Percentiles rank a stretch among this genome's conserved stretches.
Evolutionary conservation across 23 tunicate species (phyloP).

Genomic region (Ciona savignyi): DNA sequence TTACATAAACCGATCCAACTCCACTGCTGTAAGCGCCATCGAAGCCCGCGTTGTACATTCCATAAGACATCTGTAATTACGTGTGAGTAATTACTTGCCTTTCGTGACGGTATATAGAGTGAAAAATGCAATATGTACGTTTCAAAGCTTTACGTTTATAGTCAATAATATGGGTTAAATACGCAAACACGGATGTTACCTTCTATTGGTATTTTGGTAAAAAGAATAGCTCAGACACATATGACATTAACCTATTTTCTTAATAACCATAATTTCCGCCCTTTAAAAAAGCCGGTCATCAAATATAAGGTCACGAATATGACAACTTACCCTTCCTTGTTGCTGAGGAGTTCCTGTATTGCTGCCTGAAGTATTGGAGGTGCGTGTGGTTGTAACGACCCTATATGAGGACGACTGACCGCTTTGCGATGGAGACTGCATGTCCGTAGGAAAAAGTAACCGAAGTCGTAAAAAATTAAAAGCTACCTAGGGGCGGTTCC

Average conservation of each 20-base stretch:
- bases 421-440: constrained; percentile 9
- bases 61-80: constrained; percentile 23
- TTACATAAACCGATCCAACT: constrained; percentile 77
- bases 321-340: background rate
- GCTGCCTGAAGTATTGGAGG: background rate
- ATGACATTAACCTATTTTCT: no score
- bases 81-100: no score
- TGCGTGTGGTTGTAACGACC: constrained; percentile 1
- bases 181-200: no score
- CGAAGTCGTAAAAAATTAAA: no score
- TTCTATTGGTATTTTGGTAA: no score
- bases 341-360: background rate
- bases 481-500: no score
- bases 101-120: background rate
- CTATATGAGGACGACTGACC: constrained; percentile 6
- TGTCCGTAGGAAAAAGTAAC: no score
- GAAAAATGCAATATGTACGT: background rate
- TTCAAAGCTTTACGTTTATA: background rate
- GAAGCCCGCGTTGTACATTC: constrained; percentile 43
- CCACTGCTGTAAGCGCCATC: constrained; percentile 77
- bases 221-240: no score
- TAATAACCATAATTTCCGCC: no score
- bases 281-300: no score
- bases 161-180: no score
- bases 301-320: no score